Base-by-base conservation (phyloP, 2,113 vertebrate species). In the Grus americana region DNA sequence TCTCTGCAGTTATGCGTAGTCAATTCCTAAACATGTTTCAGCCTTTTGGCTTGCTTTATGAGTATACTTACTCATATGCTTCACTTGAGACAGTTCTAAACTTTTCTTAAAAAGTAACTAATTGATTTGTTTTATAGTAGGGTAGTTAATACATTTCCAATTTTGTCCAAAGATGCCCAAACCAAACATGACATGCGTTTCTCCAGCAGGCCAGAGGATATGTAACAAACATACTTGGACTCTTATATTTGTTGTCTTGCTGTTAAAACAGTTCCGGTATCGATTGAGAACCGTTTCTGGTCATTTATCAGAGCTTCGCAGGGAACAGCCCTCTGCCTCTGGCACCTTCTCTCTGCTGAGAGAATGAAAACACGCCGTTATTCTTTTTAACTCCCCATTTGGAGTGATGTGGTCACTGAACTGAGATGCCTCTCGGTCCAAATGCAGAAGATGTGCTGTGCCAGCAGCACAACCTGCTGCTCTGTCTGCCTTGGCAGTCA, bases 381-480 rank as follows among this genome's bases (percentile, higher is more conserved):
- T 40, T 42, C n/a, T 52, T 3, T 52, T 62, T 27, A 3, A 4
- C 46, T 70, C 46, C 14, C 15, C 2, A 9, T 42, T 11, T 73
- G 62, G 40, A n/a, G 8, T n/a, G 54, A 23, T 52, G 5, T 0
- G 10, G 42, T 24, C 1, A 0, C 38, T 36, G 73, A 65, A 27
- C 21, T 32, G 79, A 42, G 42, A 3, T 23, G 34, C 9, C 29
- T 18, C 2, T 67, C 30, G 16, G 23, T 54, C 8, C 32, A 32
- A 62, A 1, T 8, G 58, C 49, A 68, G 26, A 44, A 57, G 36
- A 11, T 6, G 5, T 36, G 1, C 5, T 47, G 52, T 50, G 34
- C 21, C 59, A 29, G 38, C 63, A 44, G 49, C 49, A 12, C 12
- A 42, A 8, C 44, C 55, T 36, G 1, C 10, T 36, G 9, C 63